These are phyloP conservation scores for Orcinus orca DNA, from an alignment of 2,113 vertebrate genomes.

Conservation along the genomic window DNA sequence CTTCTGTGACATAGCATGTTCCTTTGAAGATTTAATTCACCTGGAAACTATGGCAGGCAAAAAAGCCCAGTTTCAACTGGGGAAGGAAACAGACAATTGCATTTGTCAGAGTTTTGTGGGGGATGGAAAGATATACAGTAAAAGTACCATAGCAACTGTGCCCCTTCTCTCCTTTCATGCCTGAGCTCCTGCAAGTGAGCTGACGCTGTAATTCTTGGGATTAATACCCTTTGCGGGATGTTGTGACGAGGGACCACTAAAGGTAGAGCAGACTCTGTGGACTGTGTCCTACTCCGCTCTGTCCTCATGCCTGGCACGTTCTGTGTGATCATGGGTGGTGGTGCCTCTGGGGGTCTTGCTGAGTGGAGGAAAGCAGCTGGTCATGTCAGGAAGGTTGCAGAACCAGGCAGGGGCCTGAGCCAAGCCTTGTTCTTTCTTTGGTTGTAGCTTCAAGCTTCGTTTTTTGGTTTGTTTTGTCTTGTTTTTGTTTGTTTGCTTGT, in stretches of 20 bases:
- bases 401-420: neutral
- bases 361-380: neutral
- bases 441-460: neutral
- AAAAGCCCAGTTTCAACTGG: neutral
- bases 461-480: neutral
- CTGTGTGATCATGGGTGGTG: too few relatives aligned
- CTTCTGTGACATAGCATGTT: neutral
- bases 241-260: accelerated
- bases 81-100: neutral
- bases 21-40: constrained; percentile 14
- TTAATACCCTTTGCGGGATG: neutral
- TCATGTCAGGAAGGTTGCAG: neutral
- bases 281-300: neutral
- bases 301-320: neutral
- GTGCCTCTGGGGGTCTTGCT: neutral
- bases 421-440: neutral
- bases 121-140: neutral
- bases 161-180: neutral
- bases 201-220: neutral
- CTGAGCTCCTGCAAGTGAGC: neutral
- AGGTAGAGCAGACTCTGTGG: neutral
- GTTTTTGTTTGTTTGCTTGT: too few relatives aligned
- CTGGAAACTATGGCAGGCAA: neutral
- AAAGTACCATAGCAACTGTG: neutral
- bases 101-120: neutral